Evolutionary conservation across 2,888 invertebrate species (phyloP).

Genomic region (Chaitophorus viminalis): DNA sequence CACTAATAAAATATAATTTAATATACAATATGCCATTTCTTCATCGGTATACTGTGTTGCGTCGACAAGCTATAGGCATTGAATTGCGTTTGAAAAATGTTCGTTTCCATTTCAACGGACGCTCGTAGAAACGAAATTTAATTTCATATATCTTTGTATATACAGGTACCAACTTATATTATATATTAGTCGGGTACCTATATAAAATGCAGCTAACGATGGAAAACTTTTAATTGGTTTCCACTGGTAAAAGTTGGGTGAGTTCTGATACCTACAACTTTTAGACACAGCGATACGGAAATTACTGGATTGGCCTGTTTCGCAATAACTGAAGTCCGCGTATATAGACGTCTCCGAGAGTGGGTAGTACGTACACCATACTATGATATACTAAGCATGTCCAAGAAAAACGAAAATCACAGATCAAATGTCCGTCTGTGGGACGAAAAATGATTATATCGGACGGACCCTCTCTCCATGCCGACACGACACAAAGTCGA

Average conservation of each 20-base stretch:
- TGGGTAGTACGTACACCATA: too few species aligned
- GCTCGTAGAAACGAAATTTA: not conserved
- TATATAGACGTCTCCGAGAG: too few species aligned
- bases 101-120: not conserved
- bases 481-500: not conserved
- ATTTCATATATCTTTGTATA: not conserved
- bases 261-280: constrained; percentile 29
- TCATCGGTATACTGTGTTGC: too few species aligned
- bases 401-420: not conserved
- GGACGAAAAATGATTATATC: not conserved
- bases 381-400: too few species aligned
- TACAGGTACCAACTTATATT: not conserved
- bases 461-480: not conserved
- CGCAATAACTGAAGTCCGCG: not conserved
- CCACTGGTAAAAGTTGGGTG: not conserved
- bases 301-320: constrained; percentile 30
- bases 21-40: too few species aligned
- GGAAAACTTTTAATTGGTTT: constrained; percentile 46
- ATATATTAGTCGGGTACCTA: not conserved
- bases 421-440: too few species aligned
- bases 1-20: too few species aligned
- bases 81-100: not conserved
- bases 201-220: not conserved
- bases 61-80: too few species aligned
- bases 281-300: constrained; percentile 15